Evolutionary conservation across 2,888 invertebrate genomes (phyloP), one percentile per base, ranked within the genome.

Genomic region (Caenorhabditis imperialis): DNA sequence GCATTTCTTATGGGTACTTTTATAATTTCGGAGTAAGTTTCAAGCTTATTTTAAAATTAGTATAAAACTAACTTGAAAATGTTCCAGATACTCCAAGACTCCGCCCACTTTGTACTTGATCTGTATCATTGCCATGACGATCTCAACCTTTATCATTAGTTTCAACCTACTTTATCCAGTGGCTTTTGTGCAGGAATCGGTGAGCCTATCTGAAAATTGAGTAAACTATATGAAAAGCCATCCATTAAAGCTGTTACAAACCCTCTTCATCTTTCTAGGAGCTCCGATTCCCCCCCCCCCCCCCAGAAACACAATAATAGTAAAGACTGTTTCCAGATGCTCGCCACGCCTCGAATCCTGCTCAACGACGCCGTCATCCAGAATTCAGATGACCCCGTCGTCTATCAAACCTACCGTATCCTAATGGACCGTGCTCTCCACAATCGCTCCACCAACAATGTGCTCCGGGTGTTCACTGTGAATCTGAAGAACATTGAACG

Each of bases 101-200:
- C 45, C 45, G 3, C 5, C 12, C 37, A 45, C 45, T 1, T 27
- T 37, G n/a, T 65, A 65, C 20, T 48, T 33, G 12, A 25, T 57
- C 1, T 65, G 55, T 18, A 38, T 65, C 33, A 47, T 65, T 10
- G 40, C 42, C 20, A 20, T 65, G 40, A 47, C 55, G 20, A 50
- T 65, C 14, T 55, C 47, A 8, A 47, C 47, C 14, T 50, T 57
- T 40, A 30, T 42, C 33, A 65, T 65, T 22, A 55, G 55, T 16
- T 48, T 48, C 10, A 57, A 23, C 5, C 16, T 65, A 10, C 33
- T 65, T 4, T 57, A 65, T 42, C 65, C 65, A 5, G 27, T 42
- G 5, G 65, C 65, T 14, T 25, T 37, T 23, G 55, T 65, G 25
- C 65, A 65, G 37, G 65, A 57, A 42, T 38, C 65, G 48, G 65